A percentile compares a stretch with the other conserved stretches of the same genome.
Evolutionary conservation across 2,113 vertebrate species (phyloP).

Genomic region (Polypterus bichir): DNA sequence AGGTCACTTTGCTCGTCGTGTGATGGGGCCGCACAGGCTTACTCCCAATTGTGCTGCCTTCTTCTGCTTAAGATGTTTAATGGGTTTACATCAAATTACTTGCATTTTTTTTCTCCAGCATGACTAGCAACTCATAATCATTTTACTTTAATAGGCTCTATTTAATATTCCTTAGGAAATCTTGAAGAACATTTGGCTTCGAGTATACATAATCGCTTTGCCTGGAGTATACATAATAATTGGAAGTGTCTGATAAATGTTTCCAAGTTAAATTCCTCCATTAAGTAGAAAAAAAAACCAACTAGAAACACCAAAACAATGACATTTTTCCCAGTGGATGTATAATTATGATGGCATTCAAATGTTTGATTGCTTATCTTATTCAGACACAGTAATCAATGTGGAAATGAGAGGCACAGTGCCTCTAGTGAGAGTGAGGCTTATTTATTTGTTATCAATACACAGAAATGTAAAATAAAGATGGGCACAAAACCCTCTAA

Average conservation of each 20-base stretch:
- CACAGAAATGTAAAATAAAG: no score
- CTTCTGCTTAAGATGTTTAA: constrained; percentile 23
- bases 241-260: constrained; percentile 38
- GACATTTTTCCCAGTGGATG: constrained; percentile 22
- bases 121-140: constrained; percentile 27
- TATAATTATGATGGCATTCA: constrained; percentile 27
- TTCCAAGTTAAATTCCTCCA: constrained; percentile 29
- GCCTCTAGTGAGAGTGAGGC: constrained; percentile 25
- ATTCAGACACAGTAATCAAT: constrained; percentile 32
- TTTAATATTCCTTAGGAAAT: constrained; percentile 32
- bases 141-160: constrained; percentile 30
- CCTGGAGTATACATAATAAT: constrained; percentile 34
- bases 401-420: constrained; percentile 31
- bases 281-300: constrained; percentile 23
- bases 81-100: constrained; percentile 27
- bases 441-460: background rate
- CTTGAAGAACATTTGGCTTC: constrained; percentile 17
- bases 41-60: no score
- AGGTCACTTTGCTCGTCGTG: no score
- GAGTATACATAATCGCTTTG: constrained; percentile 32
- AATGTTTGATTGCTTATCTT: constrained; percentile 38
- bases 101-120: constrained; percentile 23
- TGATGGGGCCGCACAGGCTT: no score
- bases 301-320: constrained; percentile 27
- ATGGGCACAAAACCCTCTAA: no score